These are phyloP conservation scores for Todus mexicanus DNA, from an alignment of 2,797 vertebrate species.

Conservation along the genomic window DNA sequence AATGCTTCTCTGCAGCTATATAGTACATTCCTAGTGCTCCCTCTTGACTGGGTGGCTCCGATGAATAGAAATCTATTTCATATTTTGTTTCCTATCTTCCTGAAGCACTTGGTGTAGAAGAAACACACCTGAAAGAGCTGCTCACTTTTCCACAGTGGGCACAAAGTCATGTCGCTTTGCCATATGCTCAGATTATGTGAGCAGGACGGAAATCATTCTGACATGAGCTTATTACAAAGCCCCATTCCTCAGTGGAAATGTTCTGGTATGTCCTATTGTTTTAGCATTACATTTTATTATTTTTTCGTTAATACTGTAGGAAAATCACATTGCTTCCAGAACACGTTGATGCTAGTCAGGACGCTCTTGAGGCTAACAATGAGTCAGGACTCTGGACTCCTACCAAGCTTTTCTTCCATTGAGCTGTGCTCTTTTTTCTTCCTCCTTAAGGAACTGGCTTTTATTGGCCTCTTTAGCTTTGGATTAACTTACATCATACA, in stretches of 20 bases:
- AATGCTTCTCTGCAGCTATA: conserved; percentile 37
- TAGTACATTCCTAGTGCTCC: conserved; percentile 61
- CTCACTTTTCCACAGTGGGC: background rate
- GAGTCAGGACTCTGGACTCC: conserved; percentile 73
- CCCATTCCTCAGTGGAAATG: conserved; percentile 17
- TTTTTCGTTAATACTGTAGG: conserved; percentile 62
- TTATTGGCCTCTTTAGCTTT: conserved; percentile 69
- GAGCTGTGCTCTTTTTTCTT: conserved; percentile 51
- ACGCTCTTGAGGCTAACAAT: conserved; percentile 67
- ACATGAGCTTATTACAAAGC: background rate
- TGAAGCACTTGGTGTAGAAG: background rate
- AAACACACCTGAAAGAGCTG: background rate
- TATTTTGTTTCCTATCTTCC: conserved; percentile 48
- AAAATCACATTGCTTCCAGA: conserved; percentile 57
- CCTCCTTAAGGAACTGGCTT: conserved; percentile 65
- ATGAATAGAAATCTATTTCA: conserved; percentile 39
- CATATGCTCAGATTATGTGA: background rate
- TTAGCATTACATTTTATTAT: conserved; percentile 58
- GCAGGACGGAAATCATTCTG: conserved; percentile 1
- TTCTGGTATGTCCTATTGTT: conserved; percentile 52
- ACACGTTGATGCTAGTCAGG: conserved; percentile 72
- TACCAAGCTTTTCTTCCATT: conserved; percentile 67
- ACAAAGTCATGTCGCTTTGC: background rate
- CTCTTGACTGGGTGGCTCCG: conserved; percentile 67
- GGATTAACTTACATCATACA: conserved; percentile 75